Evolutionary conservation across 2,113 vertebrate genomes (phyloP), one percentile per base, ranked within the genome.

Genomic region (Anolis carolinensis): DNA sequence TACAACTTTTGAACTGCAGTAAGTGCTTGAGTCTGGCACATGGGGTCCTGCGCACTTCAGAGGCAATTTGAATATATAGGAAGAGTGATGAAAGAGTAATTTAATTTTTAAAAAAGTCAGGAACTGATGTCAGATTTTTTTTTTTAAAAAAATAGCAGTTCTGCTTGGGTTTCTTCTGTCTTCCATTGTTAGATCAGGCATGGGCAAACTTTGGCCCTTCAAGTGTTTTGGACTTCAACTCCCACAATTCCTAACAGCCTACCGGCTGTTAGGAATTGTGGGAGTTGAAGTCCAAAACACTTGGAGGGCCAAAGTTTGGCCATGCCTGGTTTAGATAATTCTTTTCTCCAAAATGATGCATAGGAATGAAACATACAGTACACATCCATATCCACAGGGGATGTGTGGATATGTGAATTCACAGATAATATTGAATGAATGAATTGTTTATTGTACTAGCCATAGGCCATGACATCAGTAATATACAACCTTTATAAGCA

Each of bases 31-130:
- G 74, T 63, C 63, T 25, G 32, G 84, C 70, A 62, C 55, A 44
- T 48, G 77, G 55, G 70, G 77, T 80, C 52, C 36, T 73, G 48
- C 52, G 68, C 68, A 48, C 48, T 73, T 73, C 77, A 32, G 23
- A 68, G 44, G 39, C 73, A 77, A 67, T 73, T 86, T 86, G 70
- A 73, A 73, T 63, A 63, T 73, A 32, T 34, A 72, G 36, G 20
- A 86, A 80, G 52, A 39, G 68, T 48, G 68, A 86, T 32, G 50
- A 73, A 77, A 48, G 72, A 63, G 59, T 59, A 7, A 65, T 9
- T 68, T 78, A 68, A 63, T 74, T 82, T 34, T 32, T 32, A 36
- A 30, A n/a, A 55, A 34, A 55, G 25, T 27, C 34, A n/a, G 44
- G 25, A 71, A 79, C 75, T 71, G 75, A 11, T 55, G 65, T 39